phyloP scores from a whole-genome alignment of 1,140 invertebrate species.

The Zaprionus davidi region DNA sequence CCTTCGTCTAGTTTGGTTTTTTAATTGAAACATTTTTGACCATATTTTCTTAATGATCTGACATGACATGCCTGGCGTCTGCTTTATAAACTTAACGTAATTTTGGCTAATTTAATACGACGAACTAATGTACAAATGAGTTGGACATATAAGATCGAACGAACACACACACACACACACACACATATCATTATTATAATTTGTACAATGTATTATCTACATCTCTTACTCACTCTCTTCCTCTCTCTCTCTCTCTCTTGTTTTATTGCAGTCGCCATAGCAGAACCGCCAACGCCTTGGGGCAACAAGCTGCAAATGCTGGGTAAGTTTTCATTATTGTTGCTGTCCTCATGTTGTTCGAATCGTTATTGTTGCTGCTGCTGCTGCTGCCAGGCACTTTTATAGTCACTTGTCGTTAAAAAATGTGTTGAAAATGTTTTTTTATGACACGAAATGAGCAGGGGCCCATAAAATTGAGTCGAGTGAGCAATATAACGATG shows the following conservation, averaged over 20 bases:
- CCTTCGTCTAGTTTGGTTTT: constrained; percentile 62
- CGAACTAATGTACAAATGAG: constrained; percentile 56
- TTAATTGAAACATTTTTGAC: constrained; percentile 83
- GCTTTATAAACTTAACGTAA: constrained; percentile 63
- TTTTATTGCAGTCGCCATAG: constrained; percentile 70
- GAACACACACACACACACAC: constrained; percentile 30
- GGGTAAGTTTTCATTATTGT: constrained; percentile 63
- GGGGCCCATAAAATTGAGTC: constrained; percentile 67
- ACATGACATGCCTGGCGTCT: constrained; percentile 72
- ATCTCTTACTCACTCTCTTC: constrained; percentile 4
- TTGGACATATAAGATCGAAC: constrained; percentile 39
- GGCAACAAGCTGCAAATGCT: constrained; percentile 74
- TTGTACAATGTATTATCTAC: constrained; percentile 62
- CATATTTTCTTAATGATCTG: constrained; percentile 83
- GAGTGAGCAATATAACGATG: constrained; percentile 60
- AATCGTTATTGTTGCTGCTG: constrained; percentile 9
- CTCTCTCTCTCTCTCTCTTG: constrained; percentile 1
- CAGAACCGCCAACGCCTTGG: constrained; percentile 71
- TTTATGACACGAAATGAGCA: constrained; percentile 78
- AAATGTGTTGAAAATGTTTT: constrained; percentile 79
- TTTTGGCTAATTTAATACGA: constrained; percentile 77
- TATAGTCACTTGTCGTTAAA: constrained; percentile 76
- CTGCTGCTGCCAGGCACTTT: constrained; percentile 45
- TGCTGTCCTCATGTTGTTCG: constrained; percentile 13
- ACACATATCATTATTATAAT: constrained; percentile 76